Evolutionary conservation across 1,140 invertebrate genomes (phyloP).

Genomic region (Stratiolaelaps scimitus): DNA sequence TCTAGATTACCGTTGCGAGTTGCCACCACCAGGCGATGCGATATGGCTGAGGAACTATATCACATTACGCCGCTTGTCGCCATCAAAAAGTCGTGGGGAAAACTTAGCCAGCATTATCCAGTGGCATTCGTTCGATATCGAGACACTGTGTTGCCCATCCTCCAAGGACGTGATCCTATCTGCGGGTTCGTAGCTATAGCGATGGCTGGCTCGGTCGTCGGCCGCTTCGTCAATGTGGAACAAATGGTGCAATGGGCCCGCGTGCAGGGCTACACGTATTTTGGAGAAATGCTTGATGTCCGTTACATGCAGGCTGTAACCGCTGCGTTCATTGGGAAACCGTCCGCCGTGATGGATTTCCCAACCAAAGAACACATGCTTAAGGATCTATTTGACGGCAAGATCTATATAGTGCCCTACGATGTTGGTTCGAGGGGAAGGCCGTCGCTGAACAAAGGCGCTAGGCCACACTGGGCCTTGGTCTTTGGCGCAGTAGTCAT

Average conservation of each 20-base stretch:
- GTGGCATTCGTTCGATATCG: not conserved
- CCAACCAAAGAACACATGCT: constrained; percentile 41
- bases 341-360: not conserved
- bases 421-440: constrained; percentile 72
- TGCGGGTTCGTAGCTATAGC: not conserved
- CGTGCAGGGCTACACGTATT: not conserved
- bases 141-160: not conserved
- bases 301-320: not conserved
- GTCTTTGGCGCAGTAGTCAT: constrained; percentile 44
- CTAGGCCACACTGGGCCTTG: constrained; percentile 75
- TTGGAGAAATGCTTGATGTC: not conserved
- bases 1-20: no score
- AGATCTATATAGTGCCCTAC: constrained; percentile 52
- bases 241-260: not conserved
- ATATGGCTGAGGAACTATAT: no score
- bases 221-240: not conserved
- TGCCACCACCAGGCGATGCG: no score
- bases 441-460: constrained; percentile 60
- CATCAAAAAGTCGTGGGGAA: not conserved
- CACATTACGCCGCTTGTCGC: not conserved
- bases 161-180: not conserved
- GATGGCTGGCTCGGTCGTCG: not conserved
- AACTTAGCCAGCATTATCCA: not conserved
- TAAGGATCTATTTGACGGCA: constrained; percentile 46
- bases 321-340: not conserved